Base-by-base conservation (phyloP, 1,140 invertebrate genomes). In the Drosophila ambigua region DNA sequence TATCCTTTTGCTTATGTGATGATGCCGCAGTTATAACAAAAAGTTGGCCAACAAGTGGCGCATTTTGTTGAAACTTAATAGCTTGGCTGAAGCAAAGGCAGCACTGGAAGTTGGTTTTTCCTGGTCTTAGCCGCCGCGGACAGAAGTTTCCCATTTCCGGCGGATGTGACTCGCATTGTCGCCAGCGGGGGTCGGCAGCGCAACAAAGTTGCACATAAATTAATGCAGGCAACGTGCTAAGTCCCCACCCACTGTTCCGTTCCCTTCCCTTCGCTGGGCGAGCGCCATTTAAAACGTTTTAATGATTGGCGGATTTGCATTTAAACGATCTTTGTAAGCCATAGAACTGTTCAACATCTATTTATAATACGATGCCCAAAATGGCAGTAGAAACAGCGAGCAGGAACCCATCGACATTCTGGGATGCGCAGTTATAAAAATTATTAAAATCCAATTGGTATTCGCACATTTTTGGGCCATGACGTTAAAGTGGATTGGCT, bases 21-120 rank as follows among this genome's bases (percentile, higher is more conserved):
- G 23, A 20, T 15, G 3, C 8, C 26, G 45, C 39, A 41, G 46
- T 68, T 77, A 69, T 72, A 77, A 73, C 55, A 45, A 60, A 45
- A 72, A 60, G 58, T 57, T 49, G 72, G 59, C 44, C 75, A 75
- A 66, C 65, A 72, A 76, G 62, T 74, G 82, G 20, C 53, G 74
- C 65, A 88, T 66, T 88, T 82, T 60, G 74, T 88, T 88, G 83
- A 88, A 85, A 85, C 78, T 82, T 79, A 87, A 85, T 87, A 71
- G 78, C 73, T 77, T 73, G 78, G 16, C 45, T 9, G 39, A 35
- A 31, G 20, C 55, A 23, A 24, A 13, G 45, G 23, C 8, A 39
- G 20, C 52, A 46, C 41, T 44, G n/a, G 8, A 58, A 65, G 53
- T 63, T 48, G 26, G 23, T 24, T 41, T 39, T 65, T 44, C 20